Evolutionary conservation across 2,888 invertebrate genomes (phyloP), one percentile per base, ranked within the genome.

Genomic region (Epsilonema sp.): DNA sequence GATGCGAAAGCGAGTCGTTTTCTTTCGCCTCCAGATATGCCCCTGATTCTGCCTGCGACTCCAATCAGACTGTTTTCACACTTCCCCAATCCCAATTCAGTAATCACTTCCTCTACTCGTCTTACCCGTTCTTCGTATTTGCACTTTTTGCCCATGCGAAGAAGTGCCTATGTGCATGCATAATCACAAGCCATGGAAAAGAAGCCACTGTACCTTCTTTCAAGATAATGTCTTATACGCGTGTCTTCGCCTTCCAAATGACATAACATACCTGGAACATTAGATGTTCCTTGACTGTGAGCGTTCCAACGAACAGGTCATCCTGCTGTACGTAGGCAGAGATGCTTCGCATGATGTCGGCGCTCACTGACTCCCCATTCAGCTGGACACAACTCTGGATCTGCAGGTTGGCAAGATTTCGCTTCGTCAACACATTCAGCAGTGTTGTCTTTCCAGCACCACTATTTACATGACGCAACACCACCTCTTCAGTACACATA

Each of bases 291-390:
- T 75, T 69, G 23, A 86, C 85, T 0, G 85, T 85, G 51, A 89
- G 73, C 37, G 80, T 76, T 2, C 80, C 80, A 4, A 83, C 78
- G 59, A 89, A 87, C 42, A 87, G 70, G 60, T 89, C 87, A 53
- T 87, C 82, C 65, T 89, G 89, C 56, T 86, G 82, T 72, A 89
- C 82, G 67, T 79, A 89, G 0, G 85, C 87, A 56, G 81, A 82
- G 51, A 82, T 74, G 39, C 55, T 43, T 47, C 76, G 73, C 54
- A 79, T 74, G 39, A 55, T 49, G 26, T 49, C 49, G 26, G 52
- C 52, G 11, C 49, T 47, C 25, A 57, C 13, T 19, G 48, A 48
- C 36, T 53, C 51, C 8, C 57, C 56, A 45, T 59, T 59, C 5
- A 60, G 51, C 3, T 48, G 48, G 13, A 60, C 54, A 19, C 45